phyloP scores from a whole-genome alignment of 2,888 invertebrate genomes.

The Conops quadrifasciatus region DNA sequence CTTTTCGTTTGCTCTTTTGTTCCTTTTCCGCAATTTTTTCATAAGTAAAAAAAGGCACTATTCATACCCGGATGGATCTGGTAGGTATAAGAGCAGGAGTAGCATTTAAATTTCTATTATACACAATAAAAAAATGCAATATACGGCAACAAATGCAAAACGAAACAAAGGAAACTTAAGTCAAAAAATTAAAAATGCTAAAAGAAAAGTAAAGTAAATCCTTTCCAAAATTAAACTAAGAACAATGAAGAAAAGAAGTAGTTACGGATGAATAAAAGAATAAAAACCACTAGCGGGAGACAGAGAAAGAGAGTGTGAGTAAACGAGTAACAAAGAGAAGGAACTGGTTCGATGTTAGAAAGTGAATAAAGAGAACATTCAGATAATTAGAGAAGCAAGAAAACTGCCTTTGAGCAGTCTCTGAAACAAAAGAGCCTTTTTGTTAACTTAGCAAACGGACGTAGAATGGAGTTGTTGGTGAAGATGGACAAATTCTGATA shows the following conservation, averaged over 20 bases:
- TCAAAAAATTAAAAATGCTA: constrained; percentile 33
- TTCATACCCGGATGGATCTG: constrained; percentile 29
- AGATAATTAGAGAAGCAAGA: constrained; percentile 37
- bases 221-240: constrained; percentile 40
- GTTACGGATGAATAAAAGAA: constrained; percentile 3
- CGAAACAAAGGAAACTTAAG: constrained; percentile 32
- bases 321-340: no score
- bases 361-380: background rate
- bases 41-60: constrained; percentile 25
- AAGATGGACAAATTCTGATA: no score
- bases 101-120: constrained; percentile 59
- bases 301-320: no score
- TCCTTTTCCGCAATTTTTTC: constrained; percentile 22
- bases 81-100: constrained; percentile 38
- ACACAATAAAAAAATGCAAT: constrained; percentile 27
- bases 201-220: constrained; percentile 41
- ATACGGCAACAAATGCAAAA: constrained; percentile 45
- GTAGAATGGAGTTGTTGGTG: background rate
- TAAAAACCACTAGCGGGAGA: background rate
- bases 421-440: constrained; percentile 47
- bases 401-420: constrained; percentile 27
- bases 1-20: constrained; percentile 21
- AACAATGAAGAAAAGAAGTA: constrained; percentile 18
- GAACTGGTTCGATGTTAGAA: background rate
- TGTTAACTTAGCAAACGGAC: constrained; percentile 10